These are phyloP conservation scores for Clarias fuscus DNA, from an alignment of 2,797 vertebrate species.

Conservation along the genomic window DNA sequence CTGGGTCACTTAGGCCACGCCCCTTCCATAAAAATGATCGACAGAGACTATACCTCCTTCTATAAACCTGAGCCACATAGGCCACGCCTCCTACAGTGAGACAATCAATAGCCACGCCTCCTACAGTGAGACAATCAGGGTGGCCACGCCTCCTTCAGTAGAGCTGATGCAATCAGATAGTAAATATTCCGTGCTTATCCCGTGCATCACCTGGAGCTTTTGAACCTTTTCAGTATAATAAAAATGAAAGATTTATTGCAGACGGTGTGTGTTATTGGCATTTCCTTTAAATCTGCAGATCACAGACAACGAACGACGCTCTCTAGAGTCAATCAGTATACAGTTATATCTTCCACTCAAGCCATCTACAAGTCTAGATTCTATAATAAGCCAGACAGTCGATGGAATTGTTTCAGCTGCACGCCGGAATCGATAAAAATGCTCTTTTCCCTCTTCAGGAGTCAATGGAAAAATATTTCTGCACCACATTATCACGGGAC, in stretches of 20 bases:
- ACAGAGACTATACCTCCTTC: not conserved
- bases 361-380: not conserved
- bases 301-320: not conserved
- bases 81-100: not conserved
- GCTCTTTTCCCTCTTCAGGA: slow-evolving; percentile 16
- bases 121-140: not conserved
- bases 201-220: not conserved
- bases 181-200: not conserved
- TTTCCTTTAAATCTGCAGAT: slow-evolving; percentile 28
- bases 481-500: slow-evolving; percentile 30
- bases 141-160: not conserved
- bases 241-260: slow-evolving; percentile 50
- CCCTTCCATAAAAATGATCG: not conserved
- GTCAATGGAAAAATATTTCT: slow-evolving; percentile 49
- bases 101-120: not conserved
- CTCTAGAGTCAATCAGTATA: not conserved
- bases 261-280: slow-evolving; percentile 15
- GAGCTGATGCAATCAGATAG: not conserved
- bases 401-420: slow-evolving; percentile 18
- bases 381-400: slow-evolving; percentile 23
- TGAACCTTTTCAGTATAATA: slow-evolving; percentile 8
- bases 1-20: not conserved
- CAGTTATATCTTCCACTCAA: not conserved
- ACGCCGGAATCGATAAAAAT: slow-evolving; percentile 21
- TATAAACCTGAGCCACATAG: not conserved